Percentiles rank a stretch among this genome's conserved stretches.
Conservation (phyloP, 2,797 vertebrate genomes). For the Lerista edwardsae region DNA sequence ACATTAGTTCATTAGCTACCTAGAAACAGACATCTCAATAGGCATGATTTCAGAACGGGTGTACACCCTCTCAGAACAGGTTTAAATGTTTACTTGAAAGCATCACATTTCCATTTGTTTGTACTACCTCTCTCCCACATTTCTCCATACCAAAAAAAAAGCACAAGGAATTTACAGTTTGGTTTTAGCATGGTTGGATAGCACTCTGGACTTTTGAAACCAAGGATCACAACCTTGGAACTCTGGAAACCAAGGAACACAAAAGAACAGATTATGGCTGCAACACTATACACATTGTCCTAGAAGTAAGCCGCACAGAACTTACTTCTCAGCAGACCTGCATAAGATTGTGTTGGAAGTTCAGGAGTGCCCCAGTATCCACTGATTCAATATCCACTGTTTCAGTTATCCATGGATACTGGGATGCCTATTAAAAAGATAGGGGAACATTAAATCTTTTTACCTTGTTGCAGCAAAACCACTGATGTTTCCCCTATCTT, state of each 20-base stretch:
- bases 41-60: not conserved
- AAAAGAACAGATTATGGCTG: slow-evolving; percentile 44
- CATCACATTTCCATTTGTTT: not conserved
- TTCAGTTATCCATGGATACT: too few relatives aligned
- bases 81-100: not conserved
- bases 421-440: too few relatives aligned
- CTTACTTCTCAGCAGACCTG: too few relatives aligned
- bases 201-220: not conserved
- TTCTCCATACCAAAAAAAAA: not conserved
- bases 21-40: not conserved
- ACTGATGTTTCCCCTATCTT: too few relatives aligned
- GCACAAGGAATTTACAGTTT: not conserved
- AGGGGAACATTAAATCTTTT: too few relatives aligned
- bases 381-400: too few relatives aligned
- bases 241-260: not conserved
- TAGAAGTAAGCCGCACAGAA: too few relatives aligned
- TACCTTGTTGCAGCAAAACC: too few relatives aligned
- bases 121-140: not conserved
- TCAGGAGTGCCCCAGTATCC: too few relatives aligned
- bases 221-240: not conserved
- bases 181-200: not conserved
- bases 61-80: not conserved
- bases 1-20: not conserved
- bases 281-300: too few relatives aligned
- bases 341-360: too few relatives aligned